Evolutionary conservation across 2,888 invertebrate species (phyloP), one percentile per base, ranked within the genome.

Genomic region (Cartodere bifasciata): DNA sequence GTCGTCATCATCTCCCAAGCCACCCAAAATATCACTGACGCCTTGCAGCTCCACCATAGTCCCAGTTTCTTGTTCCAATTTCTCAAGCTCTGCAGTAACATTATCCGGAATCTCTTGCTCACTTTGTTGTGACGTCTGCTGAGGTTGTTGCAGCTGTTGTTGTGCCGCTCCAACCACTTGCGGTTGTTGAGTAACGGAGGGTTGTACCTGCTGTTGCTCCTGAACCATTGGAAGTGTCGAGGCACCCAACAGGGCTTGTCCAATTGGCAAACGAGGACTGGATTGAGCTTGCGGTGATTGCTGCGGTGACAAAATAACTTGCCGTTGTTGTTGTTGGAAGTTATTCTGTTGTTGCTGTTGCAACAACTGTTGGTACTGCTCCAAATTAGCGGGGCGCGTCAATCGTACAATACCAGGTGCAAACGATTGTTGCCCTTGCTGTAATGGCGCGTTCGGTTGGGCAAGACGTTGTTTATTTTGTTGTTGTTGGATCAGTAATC

Each of bases 1-100:
- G 47, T 85, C 84, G 49, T 90, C 88, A 42, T 87, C 87, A 31
- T 85, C 82, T 3, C 79, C 84, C 24, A 87, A 64, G 11, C 84
- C 85, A 23, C 81, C 83, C 22, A 87, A 64, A 50, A 87, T 80
- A 54, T 84, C 83, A 40, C 76, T 73, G 32, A 85, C 83, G 21
- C 71, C 70, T 53, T 74, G 75, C 28, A 69, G 64, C 52, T 72
- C 73, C 2, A 62, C 67, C 57, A 60, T 59, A 4, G 58, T 54
- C 16, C 68, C 72, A 34, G 69, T 71, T 54, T 78, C 77, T 45
- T 75, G 71, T 48, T 79, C 78, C 12, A 77, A 52, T 47, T 76
- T 76, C 46, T 77, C 77, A 17, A 76, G 53, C 48, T 76, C 77
- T 4, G 72, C 75, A 1, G 74, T 72, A 3, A 76, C 75, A 46